Base-by-base conservation (phyloP, 2,888 invertebrate species). In the Sicus ferrugineus region DNA sequence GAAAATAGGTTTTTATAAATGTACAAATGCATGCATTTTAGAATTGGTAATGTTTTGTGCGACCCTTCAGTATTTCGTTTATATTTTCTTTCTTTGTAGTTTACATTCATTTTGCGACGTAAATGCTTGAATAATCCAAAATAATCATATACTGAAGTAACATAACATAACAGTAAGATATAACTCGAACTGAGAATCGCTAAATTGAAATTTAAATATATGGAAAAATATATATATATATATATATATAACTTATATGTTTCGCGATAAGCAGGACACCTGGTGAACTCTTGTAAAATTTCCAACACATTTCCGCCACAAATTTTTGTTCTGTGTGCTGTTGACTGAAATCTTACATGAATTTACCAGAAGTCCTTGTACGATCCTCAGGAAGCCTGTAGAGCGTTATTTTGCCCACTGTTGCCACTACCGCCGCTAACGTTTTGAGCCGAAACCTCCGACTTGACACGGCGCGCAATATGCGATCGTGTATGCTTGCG, bases 401-500 rank as follows among this genome's bases (percentile, higher is more conserved):
- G 77, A 74, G 81, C 73, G 70, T 77, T 81, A 72, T 81, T 82
- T 77, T 84, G 84, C 76, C 80, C 77, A 75, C 85, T 87, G 76
- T 85, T 87, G 72, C 72, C 75, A 71, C 66, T 73, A 56, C 66
- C 71, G 58, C 76, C 82, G 71, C 79, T 84, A 31, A 83, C 81
- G 74, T 87, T 86, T 84, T 92, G 92, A 80, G 92, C 92, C 59
- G 93, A 92, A 76, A 94, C 87, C 84, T 94, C 93, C 14, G 93
- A 93, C 85, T 94, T 94, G 67, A 94, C 93, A 72, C 93, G 90
- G 68, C 93, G 89, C 52, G 93, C 93, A 83, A 94, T 93, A 83
- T 94, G 94, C 73, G 93, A 93, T 56, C 93, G 89, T 50, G 93
- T 92, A 83, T 94, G 94, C 81, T 94, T 94, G 78, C 93, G 89